These are phyloP conservation scores for Rosalia funebris DNA, from an alignment of 2,888 invertebrate genomes.

Conservation along the genomic window DNA sequence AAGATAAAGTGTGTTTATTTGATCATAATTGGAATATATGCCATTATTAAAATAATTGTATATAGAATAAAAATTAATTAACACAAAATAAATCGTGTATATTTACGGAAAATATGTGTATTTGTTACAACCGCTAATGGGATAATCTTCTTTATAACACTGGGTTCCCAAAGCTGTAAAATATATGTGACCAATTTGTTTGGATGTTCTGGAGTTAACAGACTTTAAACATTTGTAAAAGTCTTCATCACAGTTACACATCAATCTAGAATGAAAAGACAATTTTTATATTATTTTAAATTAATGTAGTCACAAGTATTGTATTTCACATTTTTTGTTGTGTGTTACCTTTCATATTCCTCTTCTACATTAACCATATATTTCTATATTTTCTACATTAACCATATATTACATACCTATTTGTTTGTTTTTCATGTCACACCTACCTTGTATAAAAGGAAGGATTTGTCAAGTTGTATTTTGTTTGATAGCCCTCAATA, in stretches of 20 bases:
- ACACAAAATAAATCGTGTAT: conserved; percentile 46
- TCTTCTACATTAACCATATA: too few species aligned
- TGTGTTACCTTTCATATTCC: too few species aligned
- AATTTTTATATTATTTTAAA: conserved; percentile 16
- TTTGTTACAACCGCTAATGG: conserved; percentile 66
- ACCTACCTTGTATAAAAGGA: conserved; percentile 55
- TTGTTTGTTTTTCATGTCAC: too few species aligned
- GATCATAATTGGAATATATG: not conserved
- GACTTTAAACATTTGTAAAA: conserved; percentile 66
- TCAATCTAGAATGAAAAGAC: conserved; percentile 60
- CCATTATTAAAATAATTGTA: not conserved
- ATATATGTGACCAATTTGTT: conserved; percentile 67
- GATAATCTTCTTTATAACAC: conserved; percentile 71
- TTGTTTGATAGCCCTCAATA: conserved; percentile 62
- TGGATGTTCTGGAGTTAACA: conserved; percentile 59
- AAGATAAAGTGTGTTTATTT: conserved; percentile 19
- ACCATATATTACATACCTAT: too few species aligned
- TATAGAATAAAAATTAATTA: not conserved
- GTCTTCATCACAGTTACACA: conserved; percentile 68
- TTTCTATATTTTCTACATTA: too few species aligned
- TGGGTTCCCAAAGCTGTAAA: conserved; percentile 69
- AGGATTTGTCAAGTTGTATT: conserved; percentile 57
- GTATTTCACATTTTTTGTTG: too few species aligned
- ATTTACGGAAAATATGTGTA: conserved; percentile 65
- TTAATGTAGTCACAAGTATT: too few species aligned